Base-by-base conservation (phyloP, 2,797 vertebrate genomes). In the Anguilla pacifica region DNA sequence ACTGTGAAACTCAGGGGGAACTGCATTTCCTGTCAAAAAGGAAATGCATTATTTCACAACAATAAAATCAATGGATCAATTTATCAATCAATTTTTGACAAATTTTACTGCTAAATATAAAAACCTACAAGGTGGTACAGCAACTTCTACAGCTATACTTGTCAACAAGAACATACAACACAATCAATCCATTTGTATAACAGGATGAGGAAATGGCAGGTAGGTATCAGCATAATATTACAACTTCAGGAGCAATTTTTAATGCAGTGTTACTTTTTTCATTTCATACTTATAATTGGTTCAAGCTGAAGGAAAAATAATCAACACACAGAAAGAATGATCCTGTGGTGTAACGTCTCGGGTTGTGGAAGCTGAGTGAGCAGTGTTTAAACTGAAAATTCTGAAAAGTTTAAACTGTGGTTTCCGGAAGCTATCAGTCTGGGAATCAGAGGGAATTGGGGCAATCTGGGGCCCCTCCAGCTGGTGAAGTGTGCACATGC, bases 21-120 rank as follows among this genome's bases (percentile, higher is more conserved):
- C 85, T 87, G 88, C 92, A 94, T 94, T 81, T 91, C 85, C 94
- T 94, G 55, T 64, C 15, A 89, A 15, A 89, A 84, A 90, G 11
- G 84, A 43, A 74, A 19, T 15, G 39, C 1, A 51, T 1, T 6
- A 46, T 17, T 81, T 17, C 9, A n/a, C 72, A 6, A 31, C 72
- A n/a, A 77, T 2, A 17, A 77, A 77, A 77, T 43, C 31, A 0
- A 79, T 46, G 2, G 19, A 70, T 70, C 25, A 2, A 28, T 70
- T 28, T 25, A 70, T 25, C 6, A 28, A 25, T 7, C 2, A 28
- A 6, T 25, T n/a, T n/a, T n/a, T n/a, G n/a, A n/a, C n/a, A n/a
- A n/a, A n/a, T n/a, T n/a, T n/a, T n/a, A n/a, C n/a, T n/a, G n/a
- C n/a, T 6, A n/a, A 67, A 67, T 22, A 19, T 67, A 67, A 67